A percentile compares a stretch with the other conserved stretches of the same genome.
Evolutionary conservation across 2,888 invertebrate species (phyloP).

Genomic region (Stenolophus ochropezus): DNA sequence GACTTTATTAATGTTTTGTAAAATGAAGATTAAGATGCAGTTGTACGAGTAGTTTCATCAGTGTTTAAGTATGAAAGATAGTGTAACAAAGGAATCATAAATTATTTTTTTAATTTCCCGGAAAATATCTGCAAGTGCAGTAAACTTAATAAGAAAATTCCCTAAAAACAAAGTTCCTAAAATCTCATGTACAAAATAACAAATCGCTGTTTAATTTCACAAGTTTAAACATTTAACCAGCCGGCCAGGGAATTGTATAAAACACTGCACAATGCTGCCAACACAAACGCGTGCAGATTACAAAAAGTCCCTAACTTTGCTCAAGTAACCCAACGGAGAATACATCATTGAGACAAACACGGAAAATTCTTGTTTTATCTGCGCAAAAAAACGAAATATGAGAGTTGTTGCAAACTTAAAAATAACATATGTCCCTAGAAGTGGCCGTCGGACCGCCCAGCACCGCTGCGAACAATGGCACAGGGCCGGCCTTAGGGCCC

Average conservation of each 20-base stretch:
- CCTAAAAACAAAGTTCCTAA: constrained; percentile 21
- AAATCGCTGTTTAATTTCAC: constrained; percentile 41
- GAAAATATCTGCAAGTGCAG: neutral
- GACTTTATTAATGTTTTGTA: too few species aligned
- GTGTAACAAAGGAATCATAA: neutral
- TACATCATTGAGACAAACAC: constrained; percentile 44
- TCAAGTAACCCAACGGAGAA: constrained; percentile 40
- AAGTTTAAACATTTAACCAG: constrained; percentile 38
- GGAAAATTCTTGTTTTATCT: constrained; percentile 45
- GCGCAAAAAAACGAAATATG: constrained; percentile 44
- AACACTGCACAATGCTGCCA: constrained; percentile 42
- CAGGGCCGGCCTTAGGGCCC: constrained; percentile 14
- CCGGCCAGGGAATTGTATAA: constrained; percentile 32
- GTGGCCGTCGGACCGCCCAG: constrained; percentile 24
- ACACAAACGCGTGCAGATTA: constrained; percentile 45
- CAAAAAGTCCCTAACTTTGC: constrained; percentile 39
- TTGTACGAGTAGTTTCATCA: too few species aligned
- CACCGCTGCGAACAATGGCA: constrained; percentile 36
- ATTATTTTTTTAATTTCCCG: constrained; percentile 17
- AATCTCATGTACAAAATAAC: constrained; percentile 40
- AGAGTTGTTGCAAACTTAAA: constrained; percentile 45
- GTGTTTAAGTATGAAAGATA: too few species aligned
- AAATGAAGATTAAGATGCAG: too few species aligned
- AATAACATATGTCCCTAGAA: constrained; percentile 43
- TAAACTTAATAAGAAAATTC: constrained; percentile 28